Conservation (phyloP, 2,113 vertebrate genomes). For the Catharus bicknelli region DNA sequence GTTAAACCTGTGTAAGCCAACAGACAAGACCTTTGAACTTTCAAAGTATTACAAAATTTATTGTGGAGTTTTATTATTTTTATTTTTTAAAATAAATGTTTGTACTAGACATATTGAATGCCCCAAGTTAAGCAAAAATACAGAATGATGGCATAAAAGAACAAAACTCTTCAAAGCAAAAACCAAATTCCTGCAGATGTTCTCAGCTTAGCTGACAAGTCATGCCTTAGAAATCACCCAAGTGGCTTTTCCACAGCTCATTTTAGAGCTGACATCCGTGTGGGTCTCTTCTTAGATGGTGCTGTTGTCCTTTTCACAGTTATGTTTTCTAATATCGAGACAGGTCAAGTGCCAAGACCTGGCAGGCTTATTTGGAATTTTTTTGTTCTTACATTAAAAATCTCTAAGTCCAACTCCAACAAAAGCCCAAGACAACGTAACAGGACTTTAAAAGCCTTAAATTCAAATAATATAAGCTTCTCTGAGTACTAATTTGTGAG, state of each 20-base stretch:
- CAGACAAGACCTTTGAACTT: not conserved
- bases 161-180: not conserved
- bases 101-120: not conserved
- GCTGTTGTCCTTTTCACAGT: not conserved
- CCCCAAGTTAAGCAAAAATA: not conserved
- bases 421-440: not conserved
- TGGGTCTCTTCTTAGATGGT: not conserved
- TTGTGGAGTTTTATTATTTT: not conserved
- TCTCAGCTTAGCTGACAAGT: not conserved
- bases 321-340: not conserved
- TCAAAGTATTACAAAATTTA: not conserved
- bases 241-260: not conserved
- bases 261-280: not conserved
- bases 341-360: not conserved
- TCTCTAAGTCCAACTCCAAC: not conserved
- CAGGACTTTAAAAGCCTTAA: not conserved
- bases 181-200: not conserved
- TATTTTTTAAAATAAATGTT: not conserved
- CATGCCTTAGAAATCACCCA: not conserved
- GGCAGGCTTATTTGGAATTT: not conserved
- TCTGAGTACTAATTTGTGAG: not conserved
- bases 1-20: not conserved
- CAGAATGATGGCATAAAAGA: not conserved
- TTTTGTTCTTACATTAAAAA: not conserved
- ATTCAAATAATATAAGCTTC: not conserved